Evolutionary conservation across 2,888 invertebrate genomes (phyloP).

Genomic region (Limnephilus lunatus): DNA sequence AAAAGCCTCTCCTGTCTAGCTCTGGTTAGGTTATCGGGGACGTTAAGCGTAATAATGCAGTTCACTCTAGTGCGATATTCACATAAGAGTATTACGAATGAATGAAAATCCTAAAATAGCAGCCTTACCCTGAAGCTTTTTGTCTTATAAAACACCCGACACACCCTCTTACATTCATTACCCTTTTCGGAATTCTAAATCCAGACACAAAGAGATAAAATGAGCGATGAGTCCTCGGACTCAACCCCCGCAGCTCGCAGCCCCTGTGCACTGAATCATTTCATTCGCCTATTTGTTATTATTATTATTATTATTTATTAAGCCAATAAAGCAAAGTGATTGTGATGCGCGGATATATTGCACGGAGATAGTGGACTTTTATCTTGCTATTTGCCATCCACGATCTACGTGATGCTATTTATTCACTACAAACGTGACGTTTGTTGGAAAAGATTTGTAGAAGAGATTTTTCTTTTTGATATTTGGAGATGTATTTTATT

Average conservation of each 20-base stretch:
- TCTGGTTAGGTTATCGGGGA: no score
- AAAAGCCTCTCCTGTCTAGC: no score
- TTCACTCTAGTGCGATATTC: no score
- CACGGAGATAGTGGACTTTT: background rate
- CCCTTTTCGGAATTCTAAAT: slow-evolving; percentile 19
- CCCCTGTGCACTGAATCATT: background rate
- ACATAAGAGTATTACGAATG: background rate
- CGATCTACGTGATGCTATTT: background rate
- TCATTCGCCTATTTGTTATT: background rate
- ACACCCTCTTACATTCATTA: background rate
- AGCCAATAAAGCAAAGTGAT: background rate
- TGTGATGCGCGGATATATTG: background rate
- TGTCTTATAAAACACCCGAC: background rate
- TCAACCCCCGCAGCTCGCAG: background rate
- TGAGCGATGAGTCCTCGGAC: slow-evolving; percentile 26
- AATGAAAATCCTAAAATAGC: background rate
- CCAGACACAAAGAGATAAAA: slow-evolving; percentile 14
- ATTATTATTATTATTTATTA: background rate
- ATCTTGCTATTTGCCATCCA: background rate
- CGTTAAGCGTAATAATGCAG: no score
- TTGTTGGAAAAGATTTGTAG: background rate
- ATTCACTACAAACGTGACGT: background rate
- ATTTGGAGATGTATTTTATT: background rate
- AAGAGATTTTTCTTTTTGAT: background rate
- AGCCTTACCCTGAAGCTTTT: background rate